Base-by-base conservation (phyloP, 37 sponge, comb jelly and placozoan species). In the Eunapius fragilis region DNA sequence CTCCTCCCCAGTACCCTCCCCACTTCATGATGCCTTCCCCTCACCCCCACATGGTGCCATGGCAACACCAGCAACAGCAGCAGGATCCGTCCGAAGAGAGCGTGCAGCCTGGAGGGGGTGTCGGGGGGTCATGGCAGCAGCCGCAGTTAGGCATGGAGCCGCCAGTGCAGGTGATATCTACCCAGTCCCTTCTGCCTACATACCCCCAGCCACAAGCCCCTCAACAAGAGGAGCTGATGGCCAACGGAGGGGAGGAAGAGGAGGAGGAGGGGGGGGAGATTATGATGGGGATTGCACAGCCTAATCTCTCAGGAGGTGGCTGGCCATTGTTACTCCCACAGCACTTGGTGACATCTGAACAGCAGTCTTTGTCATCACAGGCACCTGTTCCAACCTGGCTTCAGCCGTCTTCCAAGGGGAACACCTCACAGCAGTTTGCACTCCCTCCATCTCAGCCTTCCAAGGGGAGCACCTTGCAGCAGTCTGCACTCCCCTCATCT, bases 201-300 rank as follows among this genome's bases (percentile, higher is more conserved):
- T 22, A 77, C 11, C 78, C 17, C 26, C 37, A 35, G 13, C 37
- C 45, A 35, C 34, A 37, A 12, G n/a, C n/a, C n/a, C 37, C 31
- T 6, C 34, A 32, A 5, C 6, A 35, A 11, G 26, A 79, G 68
- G 80, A 27, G 31, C 19, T 9, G 30, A 33, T 78, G 79, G 50
- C 25, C 27, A 50, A 6, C 25, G 79, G 2, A 37, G 27, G 9
- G 71, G 71, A 70, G 9, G 71, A 24, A 25, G 74, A 2, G 74
- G 74, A 72, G 74, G 74, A 33, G 74, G 74, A 24, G 32, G 74
- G 14, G 32, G 74, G 25, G 31, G 32, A 32, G 32, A 72, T 72
- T 9, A 0, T 14, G 1, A 72, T 11, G 30, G 25, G 14, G 31
- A 22, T 17, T 11, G 14, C 58, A 10, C 58, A 58, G 58, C 17